Base-by-base conservation (phyloP, 2,113 vertebrate genomes). In the Perca fluviatilis region DNA sequence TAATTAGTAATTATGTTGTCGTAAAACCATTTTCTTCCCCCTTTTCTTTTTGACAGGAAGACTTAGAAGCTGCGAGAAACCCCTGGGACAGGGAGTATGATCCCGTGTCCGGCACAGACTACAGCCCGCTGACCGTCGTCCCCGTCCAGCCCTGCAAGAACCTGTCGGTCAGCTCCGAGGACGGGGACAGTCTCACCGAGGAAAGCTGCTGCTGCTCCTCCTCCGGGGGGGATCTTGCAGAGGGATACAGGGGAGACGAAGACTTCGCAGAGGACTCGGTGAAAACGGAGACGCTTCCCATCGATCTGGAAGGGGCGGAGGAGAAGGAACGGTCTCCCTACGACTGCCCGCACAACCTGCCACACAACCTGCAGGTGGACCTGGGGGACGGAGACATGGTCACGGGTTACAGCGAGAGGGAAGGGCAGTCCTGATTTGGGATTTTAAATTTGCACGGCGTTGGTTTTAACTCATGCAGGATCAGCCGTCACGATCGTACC, bases 351-450 rank as follows among this genome's bases (percentile, higher is more conserved):
- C 82, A 86, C 0, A 43, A 43, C 40, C 40, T 43, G 5, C 33
- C 33, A 1, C 33, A 1, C 33, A 33, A 33, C 5, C 0, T 40
- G 13, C 5, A 4, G 19, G 0, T 71, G 57, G 83, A 91, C 27
- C 56, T 89, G 16, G 92, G 89, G 1, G 54, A 47, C 6, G 82
- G 87, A 43, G 85, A 87, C 1, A 21, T 69, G 10, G 82, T n/a
- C 8, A 14, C 2, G 0, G 43, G 7, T 71, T 92, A 91, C 63
- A 5, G 0, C 0, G 1, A 11, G 25, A 46, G 33, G 5, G 21
- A 13, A 1, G 0, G 9, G 33, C 62, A 1, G 11, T 12, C 47
- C 67, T 13, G 6, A 4, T 49, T 25, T 33, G 40, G 56, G 53
- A 57, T 57, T 43, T 43, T 43, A 3, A 11, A 43, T 43, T 1